A percentile compares a stretch with the other conserved stretches of the same genome.
These are phyloP conservation scores for Jordanella pulchra DNA, from an alignment of 2,797 vertebrate genomes.

Conservation along the genomic window DNA sequence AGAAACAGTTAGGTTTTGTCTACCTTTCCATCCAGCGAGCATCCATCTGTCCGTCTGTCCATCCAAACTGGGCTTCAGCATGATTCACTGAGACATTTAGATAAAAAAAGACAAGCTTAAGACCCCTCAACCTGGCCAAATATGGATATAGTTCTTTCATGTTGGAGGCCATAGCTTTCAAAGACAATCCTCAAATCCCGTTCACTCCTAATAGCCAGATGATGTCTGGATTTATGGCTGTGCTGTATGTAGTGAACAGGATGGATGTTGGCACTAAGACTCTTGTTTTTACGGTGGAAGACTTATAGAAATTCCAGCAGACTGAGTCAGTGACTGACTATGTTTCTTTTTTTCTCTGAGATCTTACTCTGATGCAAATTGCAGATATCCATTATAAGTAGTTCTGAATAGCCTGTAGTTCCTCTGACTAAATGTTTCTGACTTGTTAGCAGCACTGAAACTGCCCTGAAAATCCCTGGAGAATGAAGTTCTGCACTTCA, in stretches of 20 bases:
- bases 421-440: not conserved
- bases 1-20: not conserved
- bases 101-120: not conserved
- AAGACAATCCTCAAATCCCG: constrained; percentile 16
- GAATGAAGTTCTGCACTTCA: not conserved
- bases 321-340: not conserved
- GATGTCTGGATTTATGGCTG: constrained; percentile 7
- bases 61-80: not conserved
- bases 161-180: not conserved
- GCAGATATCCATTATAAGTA: not conserved
- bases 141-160: not conserved
- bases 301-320: not conserved
- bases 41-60: not conserved
- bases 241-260: not conserved
- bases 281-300: not conserved
- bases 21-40: not conserved
- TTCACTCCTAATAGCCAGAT: not conserved
- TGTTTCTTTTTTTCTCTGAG: not conserved
- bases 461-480: not conserved
- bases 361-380: not conserved
- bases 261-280: constrained; percentile 7
- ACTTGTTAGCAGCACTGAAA: not conserved
- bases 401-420: not conserved
- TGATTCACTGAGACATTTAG: not conserved
- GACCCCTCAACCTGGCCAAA: not conserved